These are phyloP conservation scores for Neodiprion lecontei DNA, from an alignment of 1,140 invertebrate genomes.

Conservation along the genomic window DNA sequence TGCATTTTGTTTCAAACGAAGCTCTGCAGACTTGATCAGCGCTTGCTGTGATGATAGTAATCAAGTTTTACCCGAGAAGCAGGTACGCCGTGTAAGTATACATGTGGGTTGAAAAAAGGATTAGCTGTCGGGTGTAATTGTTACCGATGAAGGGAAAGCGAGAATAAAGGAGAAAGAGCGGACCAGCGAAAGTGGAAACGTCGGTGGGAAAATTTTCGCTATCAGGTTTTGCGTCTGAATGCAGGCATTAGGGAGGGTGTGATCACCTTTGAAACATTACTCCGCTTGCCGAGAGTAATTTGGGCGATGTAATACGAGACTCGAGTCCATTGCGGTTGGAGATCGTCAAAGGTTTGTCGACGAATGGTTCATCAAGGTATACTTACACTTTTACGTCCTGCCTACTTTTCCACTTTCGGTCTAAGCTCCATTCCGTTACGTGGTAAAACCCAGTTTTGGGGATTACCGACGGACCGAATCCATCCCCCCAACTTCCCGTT, in stretches of 20 bases:
- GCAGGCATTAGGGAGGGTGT: background rate
- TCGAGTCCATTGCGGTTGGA: background rate
- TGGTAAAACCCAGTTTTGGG: background rate
- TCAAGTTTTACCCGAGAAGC: no score
- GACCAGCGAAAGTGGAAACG: background rate
- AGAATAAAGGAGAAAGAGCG: no score
- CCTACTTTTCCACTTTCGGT: background rate
- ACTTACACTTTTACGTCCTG: slow-evolving; percentile 3
- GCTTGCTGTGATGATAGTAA: no score
- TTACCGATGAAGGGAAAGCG: no score
- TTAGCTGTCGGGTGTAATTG: no score
- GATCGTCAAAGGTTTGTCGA: background rate
- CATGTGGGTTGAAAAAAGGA: no score
- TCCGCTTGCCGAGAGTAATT: background rate
- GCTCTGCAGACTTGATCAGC: no score
- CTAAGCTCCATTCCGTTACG: slow-evolving; percentile 7
- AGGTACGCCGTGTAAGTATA: no score
- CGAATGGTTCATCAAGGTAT: background rate
- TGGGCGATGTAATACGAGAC: background rate
- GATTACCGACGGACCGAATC: background rate
- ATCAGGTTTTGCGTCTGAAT: slow-evolving; percentile 3
- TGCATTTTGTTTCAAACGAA: background rate
- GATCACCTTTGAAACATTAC: slow-evolving; percentile 2
- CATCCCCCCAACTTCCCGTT: background rate
- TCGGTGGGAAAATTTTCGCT: background rate